Evolutionary conservation across 2,113 vertebrate genomes (phyloP).

Genomic region (Anoura caudifer): DNA sequence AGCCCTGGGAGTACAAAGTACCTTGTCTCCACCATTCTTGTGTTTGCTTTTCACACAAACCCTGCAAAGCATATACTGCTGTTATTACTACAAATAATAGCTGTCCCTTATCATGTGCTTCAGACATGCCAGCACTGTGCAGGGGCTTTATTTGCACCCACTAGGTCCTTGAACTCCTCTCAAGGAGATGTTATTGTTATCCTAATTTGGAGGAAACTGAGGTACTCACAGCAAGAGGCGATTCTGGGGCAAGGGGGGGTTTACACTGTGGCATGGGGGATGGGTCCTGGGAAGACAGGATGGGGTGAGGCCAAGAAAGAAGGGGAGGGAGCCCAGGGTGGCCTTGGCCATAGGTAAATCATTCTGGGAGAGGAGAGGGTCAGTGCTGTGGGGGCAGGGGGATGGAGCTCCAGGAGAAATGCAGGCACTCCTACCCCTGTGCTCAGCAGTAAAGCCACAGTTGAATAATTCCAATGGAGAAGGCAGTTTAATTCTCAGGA

Average conservation of each 20-base stretch:
- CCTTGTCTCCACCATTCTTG: background rate
- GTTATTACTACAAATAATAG: background rate
- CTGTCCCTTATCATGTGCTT: too few relatives aligned
- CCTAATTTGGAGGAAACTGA: background rate
- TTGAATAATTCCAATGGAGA: background rate
- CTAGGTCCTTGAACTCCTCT: background rate
- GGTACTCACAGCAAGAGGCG: background rate
- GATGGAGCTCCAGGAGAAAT: too few relatives aligned
- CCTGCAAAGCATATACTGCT: background rate
- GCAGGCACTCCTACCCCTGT: background rate
- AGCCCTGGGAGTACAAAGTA: background rate
- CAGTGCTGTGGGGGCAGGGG: background rate
- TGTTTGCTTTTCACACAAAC: background rate
- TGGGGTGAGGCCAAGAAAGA: background rate
- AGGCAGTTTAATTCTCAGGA: conserved; percentile 2
- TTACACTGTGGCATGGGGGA: too few relatives aligned
- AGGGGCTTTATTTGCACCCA: background rate
- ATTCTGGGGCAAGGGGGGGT: too few relatives aligned
- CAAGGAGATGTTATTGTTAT: background rate
- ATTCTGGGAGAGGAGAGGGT: background rate
- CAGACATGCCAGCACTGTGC: background rate
- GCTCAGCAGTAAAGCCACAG: background rate
- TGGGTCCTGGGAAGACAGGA: background rate
- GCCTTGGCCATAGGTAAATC: background rate
- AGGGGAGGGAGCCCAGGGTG: too few relatives aligned